Conservation (phyloP, 2,888 invertebrate genomes). For the Ennomos fuscantarius region DNA sequence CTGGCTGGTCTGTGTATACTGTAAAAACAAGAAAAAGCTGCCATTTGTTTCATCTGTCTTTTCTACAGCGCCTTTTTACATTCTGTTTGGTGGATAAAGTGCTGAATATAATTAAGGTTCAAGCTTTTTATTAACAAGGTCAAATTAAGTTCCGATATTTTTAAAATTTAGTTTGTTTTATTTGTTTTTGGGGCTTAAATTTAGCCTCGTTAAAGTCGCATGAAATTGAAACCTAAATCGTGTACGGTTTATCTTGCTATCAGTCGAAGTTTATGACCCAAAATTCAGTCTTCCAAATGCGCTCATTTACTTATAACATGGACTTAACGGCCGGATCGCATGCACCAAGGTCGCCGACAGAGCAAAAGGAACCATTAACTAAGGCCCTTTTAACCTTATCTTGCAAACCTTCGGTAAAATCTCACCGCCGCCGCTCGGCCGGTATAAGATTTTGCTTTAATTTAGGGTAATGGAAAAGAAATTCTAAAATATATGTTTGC, state of each 20-base stretch:
- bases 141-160: too few relatives aligned
- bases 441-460: constrained; percentile 10
- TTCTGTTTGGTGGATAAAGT: too few relatives aligned
- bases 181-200: too few relatives aligned
- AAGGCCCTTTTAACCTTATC: constrained; percentile 51
- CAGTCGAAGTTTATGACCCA: constrained; percentile 5
- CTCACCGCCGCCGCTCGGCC: constrained; percentile 42
- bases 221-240: constrained; percentile 6
- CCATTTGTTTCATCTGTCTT: not conserved
- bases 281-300: constrained; percentile 14
- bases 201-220: too few relatives aligned
- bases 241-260: constrained; percentile 5
- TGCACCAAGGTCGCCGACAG: constrained; percentile 61
- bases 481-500: constrained; percentile 14
- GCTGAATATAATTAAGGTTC: too few relatives aligned
- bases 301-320: constrained; percentile 35
- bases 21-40: constrained; percentile 48
- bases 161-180: too few relatives aligned
- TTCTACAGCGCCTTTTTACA: too few relatives aligned
- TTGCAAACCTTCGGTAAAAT: constrained; percentile 35
- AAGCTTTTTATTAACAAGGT: too few relatives aligned
- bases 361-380: constrained; percentile 44
- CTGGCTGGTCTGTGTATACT: constrained; percentile 88
- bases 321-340: constrained; percentile 60
- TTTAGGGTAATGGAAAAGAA: constrained; percentile 24